Evolutionary conservation across 1,140 invertebrate genomes (phyloP), one percentile per base, ranked within the genome.

Genomic region (Orussus abietinus): DNA sequence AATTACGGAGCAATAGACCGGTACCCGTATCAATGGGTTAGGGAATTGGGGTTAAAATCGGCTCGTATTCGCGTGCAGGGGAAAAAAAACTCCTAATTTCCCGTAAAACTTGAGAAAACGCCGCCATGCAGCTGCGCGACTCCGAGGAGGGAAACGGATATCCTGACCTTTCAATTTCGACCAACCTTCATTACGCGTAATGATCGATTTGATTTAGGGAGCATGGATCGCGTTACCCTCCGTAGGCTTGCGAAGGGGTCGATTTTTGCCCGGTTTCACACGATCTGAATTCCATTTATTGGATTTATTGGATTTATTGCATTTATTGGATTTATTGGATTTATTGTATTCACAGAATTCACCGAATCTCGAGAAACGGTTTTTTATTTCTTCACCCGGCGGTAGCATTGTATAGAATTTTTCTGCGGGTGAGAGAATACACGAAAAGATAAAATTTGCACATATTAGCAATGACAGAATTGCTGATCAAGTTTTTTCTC

Each of bases 111-210:
- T 33, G 35, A 36, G 12, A 55, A 61, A 61, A 59, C 34, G 29
- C 20, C 15, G 30, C 30, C 26, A 22, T 4, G 35, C 12, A 42
- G 37, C 20, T 47, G 19, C 28, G 19, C 19, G 31, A 31, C 13
- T 11, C 4, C 15, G 11, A 34, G 18, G 10, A 11, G 28, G 35
- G 45, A 62, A 63, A 62, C 49, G 58, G 48, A n/a, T 33, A 33
- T 44, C 43, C 32, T 4, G 26, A 18, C 21, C n/a, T 10, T 5
- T 26, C 5, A 43, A 45, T 53, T 58, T 59, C 49, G 52, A 48
- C 55, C 39, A 51, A 51, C 62, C 55, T 62, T 63, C 59, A 65
- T 72, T 69, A 68, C 51, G 49, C 49, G 56, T 65, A 66, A 71
- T 69, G 53, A 64, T 67, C 59, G 54, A 59, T 61, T 64, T 55